phyloP scores from a whole-genome alignment of 2,113 vertebrate species.

The Eubucco bourcierii region DNA sequence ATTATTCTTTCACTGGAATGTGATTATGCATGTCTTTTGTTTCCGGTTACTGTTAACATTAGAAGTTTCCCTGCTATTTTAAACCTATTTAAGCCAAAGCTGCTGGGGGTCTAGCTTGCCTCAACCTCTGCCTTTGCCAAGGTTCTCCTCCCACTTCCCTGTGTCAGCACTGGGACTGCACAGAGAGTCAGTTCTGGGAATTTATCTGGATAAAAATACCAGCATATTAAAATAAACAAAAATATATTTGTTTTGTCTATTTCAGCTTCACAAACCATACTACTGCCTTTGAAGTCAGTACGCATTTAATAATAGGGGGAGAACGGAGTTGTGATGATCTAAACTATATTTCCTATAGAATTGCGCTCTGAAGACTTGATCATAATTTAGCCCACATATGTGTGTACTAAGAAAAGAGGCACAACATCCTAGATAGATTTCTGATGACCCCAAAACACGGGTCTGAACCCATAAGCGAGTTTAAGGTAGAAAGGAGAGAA shows the following conservation, averaged over 20 bases:
- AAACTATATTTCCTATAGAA: neutral
- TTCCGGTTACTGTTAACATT: neutral
- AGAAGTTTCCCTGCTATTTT: neutral
- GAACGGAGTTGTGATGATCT: neutral
- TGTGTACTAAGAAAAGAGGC: neutral
- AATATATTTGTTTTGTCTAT: neutral
- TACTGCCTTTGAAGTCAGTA: neutral
- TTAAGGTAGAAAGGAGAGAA: neutral
- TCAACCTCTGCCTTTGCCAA: neutral
- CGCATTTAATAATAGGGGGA: neutral
- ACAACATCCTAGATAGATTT: neutral
- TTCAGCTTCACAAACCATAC: neutral
- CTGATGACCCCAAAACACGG: neutral
- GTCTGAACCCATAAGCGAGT: neutral
- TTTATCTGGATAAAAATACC: neutral
- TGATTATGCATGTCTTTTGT: neutral
- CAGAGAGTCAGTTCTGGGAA: neutral
- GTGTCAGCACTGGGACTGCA: neutral
- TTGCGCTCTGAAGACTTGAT: accelerated
- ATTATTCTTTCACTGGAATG: neutral
- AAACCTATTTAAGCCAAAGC: neutral
- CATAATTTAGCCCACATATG: neutral
- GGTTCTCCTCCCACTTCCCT: neutral
- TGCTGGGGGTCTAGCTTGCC: neutral
- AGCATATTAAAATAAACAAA: neutral